Conservation (phyloP, 2,888 invertebrate genomes). For the Nysson spinosus region DNA sequence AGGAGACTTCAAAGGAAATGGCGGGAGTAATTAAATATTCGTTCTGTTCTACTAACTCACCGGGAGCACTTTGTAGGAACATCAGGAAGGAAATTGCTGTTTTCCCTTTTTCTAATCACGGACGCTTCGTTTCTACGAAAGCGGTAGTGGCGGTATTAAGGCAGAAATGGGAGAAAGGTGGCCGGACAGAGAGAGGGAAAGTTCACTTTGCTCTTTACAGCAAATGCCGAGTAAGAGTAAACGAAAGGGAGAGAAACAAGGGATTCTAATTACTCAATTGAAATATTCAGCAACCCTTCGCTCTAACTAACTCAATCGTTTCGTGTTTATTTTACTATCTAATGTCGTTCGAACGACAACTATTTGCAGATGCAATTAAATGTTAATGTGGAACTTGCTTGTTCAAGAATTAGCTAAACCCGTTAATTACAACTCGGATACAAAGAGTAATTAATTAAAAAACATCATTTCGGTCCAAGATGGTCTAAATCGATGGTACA, state of each 20-base stretch:
- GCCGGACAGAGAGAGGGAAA: too few species aligned
- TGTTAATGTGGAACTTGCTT: too few species aligned
- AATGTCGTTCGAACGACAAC: constrained; percentile 13
- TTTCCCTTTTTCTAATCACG: constrained; percentile 17
- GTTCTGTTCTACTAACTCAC: constrained; percentile 2
- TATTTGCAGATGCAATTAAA: not conserved
- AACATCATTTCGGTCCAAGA: too few species aligned
- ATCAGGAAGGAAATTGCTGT: not conserved
- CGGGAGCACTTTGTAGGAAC: too few species aligned
- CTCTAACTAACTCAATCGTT: not conserved
- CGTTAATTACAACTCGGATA: too few species aligned
- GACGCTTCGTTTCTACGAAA: not conserved
- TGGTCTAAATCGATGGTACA: too few species aligned
- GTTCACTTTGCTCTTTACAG: constrained; percentile 9
- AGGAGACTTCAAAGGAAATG: constrained; percentile 10
- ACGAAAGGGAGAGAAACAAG: not conserved
- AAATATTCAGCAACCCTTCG: constrained; percentile 17
- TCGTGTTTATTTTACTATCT: constrained; percentile 6
- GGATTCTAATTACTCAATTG: constrained; percentile 22
- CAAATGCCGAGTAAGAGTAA: not conserved
- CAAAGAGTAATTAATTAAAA: too few species aligned
- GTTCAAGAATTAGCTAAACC: too few species aligned
- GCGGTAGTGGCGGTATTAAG: not conserved
- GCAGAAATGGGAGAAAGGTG: too few species aligned
- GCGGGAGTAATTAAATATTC: constrained; percentile 16